These are phyloP conservation scores for Orthonevra nobilis DNA, from an alignment of 2,888 invertebrate species.

Conservation along the genomic window DNA sequence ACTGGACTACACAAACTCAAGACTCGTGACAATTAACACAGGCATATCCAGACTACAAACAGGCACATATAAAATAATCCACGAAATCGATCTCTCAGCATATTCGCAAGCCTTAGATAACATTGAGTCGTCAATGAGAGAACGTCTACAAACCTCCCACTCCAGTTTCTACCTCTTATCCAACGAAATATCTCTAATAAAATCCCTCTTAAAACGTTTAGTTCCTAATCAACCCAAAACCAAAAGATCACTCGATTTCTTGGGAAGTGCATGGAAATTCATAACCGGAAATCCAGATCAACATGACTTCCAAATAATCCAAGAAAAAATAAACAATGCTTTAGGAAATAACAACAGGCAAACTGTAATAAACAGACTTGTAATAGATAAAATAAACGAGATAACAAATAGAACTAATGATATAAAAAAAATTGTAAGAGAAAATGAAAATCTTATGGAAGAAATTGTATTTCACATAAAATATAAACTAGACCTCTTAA, in stretches of 20 bases:
- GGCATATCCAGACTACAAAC: slow-evolving; percentile 2
- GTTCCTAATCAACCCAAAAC: no score
- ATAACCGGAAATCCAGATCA: no score
- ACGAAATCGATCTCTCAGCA: neutral
- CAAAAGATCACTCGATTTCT: no score
- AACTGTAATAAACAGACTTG: neutral
- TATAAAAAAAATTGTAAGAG: no score
- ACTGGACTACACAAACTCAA: slow-evolving; percentile 4
- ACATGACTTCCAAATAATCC: slow-evolving; percentile 7
- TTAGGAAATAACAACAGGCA: neutral
- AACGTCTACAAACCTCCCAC: neutral
- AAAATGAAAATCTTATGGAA: neutral
- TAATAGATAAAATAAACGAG: no score
- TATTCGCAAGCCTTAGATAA: no score
- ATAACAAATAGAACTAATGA: no score
- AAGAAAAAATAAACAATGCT: neutral
- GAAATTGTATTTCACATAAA: slow-evolving; percentile 2
- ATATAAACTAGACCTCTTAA: slow-evolving; percentile 5
- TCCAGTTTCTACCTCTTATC: neutral
- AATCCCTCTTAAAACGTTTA: no score
- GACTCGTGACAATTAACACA: neutral
- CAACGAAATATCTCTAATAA: no score
- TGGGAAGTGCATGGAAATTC: no score
- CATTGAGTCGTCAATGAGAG: neutral
- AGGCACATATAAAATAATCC: neutral